Base-by-base conservation (phyloP, 2,113 vertebrate species). In the Corydoras sp. region DNA sequence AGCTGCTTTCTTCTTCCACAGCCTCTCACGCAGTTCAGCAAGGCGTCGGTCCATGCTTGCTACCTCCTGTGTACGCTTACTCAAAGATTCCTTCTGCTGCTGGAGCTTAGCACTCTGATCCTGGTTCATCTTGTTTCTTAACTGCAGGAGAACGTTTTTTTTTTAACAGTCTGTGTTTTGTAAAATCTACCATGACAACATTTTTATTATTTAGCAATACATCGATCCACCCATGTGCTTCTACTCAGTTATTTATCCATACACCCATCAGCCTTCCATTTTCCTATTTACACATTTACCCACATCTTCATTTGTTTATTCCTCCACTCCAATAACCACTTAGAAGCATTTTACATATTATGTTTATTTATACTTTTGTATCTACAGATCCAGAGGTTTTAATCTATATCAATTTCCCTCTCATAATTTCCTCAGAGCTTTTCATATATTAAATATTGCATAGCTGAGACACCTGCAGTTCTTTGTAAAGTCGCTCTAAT, bases 1-100 rank as follows among this genome's bases (percentile, higher is more conserved):
- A 0, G 93, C 93, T 0, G 91, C 92, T 82, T 95, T 98, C 86
- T 98, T 98, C 90, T 94, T 98, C 93, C 94, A 93, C 29, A 98
- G 91, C 13, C 94, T 86, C 79, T 92, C 92, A 0, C 94, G 86
- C 73, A 98, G 91, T 88, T 96, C 95, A 29, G 83, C 90, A 66
- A 98, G 90, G 15, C 94, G 91, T 60, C 89, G 93, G 75, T 97
- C 96, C 94, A 96, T 95, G 53, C 90, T 80, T 0, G 87, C 91
- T 81, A 94, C 93, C 83, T 98, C 95, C 49, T 89, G 89, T 81
- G 93, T 95, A 78, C 91, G 92, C 80, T 92, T 93, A 82, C 90
- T 95, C 85, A 98, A 89, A 75, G 85, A 90, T 76, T 95, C 95
- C 71, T 93, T 89, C 87, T 95, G 94, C 83, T 94, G 93, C 81